Conservation (phyloP, 2,797 vertebrate genomes). For the Lacerta viridis region DNA sequence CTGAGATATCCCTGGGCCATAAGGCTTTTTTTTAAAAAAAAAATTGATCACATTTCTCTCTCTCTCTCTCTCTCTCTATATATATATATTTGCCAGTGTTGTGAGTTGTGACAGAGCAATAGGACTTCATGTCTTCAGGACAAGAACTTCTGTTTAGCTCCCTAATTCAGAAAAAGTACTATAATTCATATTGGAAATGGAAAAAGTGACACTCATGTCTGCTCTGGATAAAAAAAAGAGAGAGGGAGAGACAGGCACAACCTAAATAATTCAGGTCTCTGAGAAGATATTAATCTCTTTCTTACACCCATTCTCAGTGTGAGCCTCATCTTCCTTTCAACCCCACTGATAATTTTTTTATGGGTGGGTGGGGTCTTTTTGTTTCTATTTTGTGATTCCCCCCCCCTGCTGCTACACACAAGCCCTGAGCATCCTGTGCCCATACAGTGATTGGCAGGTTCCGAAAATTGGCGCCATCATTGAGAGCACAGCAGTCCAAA, state of each 20-base stretch:
- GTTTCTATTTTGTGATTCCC: background rate
- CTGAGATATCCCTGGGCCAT: constrained; percentile 47
- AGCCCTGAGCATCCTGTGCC: no score
- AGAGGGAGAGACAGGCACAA: constrained; percentile 34
- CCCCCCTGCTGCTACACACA: accelerated
- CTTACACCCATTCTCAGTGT: background rate
- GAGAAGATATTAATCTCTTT: constrained; percentile 51
- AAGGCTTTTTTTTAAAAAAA: background rate
- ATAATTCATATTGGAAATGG: constrained; percentile 59
- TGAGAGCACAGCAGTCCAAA: no score
- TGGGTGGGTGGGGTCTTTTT: background rate
- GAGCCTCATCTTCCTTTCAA: background rate
- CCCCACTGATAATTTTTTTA: background rate
- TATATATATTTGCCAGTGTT: constrained; percentile 50
- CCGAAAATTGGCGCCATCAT: no score
- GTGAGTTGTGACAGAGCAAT: constrained; percentile 62
- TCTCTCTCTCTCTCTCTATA: background rate
- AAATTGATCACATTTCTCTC: background rate
- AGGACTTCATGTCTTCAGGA: constrained; percentile 66
- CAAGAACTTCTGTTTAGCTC: constrained; percentile 69
- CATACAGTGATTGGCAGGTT: no score
- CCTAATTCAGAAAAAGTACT: constrained; percentile 62
- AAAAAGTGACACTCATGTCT: constrained; percentile 49
- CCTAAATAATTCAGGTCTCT: constrained; percentile 42
- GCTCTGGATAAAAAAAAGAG: constrained; percentile 48